Base-by-base conservation (phyloP, 1,140 invertebrate species). In the Philaenus spumarius region DNA sequence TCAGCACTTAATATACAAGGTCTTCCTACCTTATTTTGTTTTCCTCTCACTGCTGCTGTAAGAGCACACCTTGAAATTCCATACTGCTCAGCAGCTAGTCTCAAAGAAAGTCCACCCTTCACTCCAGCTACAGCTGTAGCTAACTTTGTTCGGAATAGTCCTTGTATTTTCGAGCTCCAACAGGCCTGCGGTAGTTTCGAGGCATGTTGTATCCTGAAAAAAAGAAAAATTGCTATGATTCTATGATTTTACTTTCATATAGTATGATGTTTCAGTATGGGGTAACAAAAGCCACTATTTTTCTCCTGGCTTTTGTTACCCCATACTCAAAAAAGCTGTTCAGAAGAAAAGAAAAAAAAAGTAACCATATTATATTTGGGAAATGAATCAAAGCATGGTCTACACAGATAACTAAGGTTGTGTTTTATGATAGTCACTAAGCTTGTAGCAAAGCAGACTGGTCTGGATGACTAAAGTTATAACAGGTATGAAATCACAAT, bases 251-350 rank as follows among this genome's bases (percentile, higher is more conserved):
- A 58, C 24, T 40, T 35, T 24, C 30, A 58, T 51, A 51, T 51
- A 58, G 46, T 51, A 58, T 58, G 11, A 37, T 50, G 35, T 58
- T 40, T 58, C 12, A 51, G 26, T 43, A 51, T 51, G 56, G 46
- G 48, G 11, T 22, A 58, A 58, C 46, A 58, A 51, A 37, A 58
- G 37, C 35, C 46, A 58, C 19, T 51, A 34, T 34, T 37, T 34
- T 35, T 51, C 52, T 53, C 22, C 7, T 58, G 48, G 45, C 34
- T 34, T 48, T 58, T 58, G 56, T 58, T 58, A 58, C 52, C 52
- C 35, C 52, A 39, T 30, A 40, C 34, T 39, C 30, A 22, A 23
- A 54, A 19, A 14, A 54, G 52, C 52, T 54, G 35, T 4, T 40
- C 12, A 15, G 40, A 19, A 37, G 40, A 40, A 19, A 40, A 17